A percentile compares a stretch with the other conserved stretches of the same genome.
phyloP scores from a whole-genome alignment of 2,888 invertebrate genomes.

The Tetanocera ferruginea region DNA sequence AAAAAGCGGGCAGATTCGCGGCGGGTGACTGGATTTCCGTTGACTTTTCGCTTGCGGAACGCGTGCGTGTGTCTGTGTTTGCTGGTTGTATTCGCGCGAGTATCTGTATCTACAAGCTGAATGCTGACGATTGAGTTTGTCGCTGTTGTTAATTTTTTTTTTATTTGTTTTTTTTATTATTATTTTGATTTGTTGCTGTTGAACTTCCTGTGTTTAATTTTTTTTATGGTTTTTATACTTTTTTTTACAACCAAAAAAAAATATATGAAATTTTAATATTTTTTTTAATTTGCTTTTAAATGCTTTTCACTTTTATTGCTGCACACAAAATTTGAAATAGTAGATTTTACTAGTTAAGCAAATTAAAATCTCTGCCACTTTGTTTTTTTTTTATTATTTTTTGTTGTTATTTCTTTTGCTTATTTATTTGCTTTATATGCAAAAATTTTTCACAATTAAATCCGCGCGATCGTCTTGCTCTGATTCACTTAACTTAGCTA shows the following conservation, averaged over 20 bases:
- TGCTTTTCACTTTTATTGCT: background rate
- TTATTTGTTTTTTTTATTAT: background rate
- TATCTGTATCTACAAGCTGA: background rate
- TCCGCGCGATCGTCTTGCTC: conserved; percentile 40
- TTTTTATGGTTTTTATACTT: conserved; percentile 17
- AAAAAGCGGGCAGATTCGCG: background rate
- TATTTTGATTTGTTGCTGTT: conserved; percentile 3
- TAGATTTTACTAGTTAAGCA: background rate
- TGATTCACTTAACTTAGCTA: conserved; percentile 35
- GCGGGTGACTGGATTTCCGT: conserved; percentile 29
- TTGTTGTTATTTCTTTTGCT: background rate
- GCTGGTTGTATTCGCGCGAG: background rate
- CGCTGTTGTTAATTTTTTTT: background rate
- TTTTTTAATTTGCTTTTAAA: background rate
- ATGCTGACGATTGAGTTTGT: background rate
- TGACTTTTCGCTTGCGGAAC: conserved; percentile 15
- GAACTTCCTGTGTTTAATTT: conserved; percentile 20
- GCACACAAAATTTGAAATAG: background rate
- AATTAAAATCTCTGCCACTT: background rate
- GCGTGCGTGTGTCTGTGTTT: background rate
- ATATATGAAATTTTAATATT: background rate
- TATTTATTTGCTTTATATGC: background rate
- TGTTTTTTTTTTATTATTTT: conserved; percentile 10
- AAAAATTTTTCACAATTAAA: conserved; percentile 31
- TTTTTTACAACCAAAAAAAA: too few relatives aligned